A percentile compares a stretch with the other conserved stretches of the same genome.
Evolutionary conservation across 1,140 invertebrate genomes (phyloP).

Genomic region (Drosophila equinoxialis): DNA sequence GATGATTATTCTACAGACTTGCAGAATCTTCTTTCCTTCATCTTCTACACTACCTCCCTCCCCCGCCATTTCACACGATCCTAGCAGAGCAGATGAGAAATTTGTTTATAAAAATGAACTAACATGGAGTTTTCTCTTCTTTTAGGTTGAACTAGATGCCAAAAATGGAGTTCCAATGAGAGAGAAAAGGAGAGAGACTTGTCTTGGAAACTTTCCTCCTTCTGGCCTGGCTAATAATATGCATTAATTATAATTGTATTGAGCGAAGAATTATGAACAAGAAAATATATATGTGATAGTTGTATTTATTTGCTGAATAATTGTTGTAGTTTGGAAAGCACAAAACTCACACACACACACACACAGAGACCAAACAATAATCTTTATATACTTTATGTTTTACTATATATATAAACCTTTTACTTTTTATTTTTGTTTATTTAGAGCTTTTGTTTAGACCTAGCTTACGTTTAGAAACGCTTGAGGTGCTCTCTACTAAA

Average conservation of each 20-base stretch:
- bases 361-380: conserved; percentile 11
- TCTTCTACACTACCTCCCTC: too few relatives aligned
- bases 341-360: conserved; percentile 33
- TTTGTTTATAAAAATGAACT: conserved; percentile 40
- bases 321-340: conserved; percentile 70
- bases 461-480: conserved; percentile 46
- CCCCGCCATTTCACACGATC: not conserved
- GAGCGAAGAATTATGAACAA: conserved; percentile 38
- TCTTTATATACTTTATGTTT: conserved; percentile 1
- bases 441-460: conserved; percentile 49
- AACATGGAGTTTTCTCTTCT: conserved; percentile 68
- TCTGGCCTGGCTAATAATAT: conserved; percentile 13
- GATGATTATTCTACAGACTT: not conserved
- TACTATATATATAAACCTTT: conserved; percentile 31
- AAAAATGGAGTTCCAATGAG: not conserved
- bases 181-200: conserved; percentile 13
- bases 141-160: conserved; percentile 46
- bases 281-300: conserved; percentile 65
- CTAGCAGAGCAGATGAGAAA: not conserved
- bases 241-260: conserved; percentile 61
- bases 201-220: not conserved
- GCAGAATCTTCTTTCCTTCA: too few relatives aligned
- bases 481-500: conserved; percentile 28
- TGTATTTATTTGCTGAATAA: conserved; percentile 72
- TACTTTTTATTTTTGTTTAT: conserved; percentile 15